Conservation (phyloP, 1,140 invertebrate genomes). For the Spodoptera litura region DNA sequence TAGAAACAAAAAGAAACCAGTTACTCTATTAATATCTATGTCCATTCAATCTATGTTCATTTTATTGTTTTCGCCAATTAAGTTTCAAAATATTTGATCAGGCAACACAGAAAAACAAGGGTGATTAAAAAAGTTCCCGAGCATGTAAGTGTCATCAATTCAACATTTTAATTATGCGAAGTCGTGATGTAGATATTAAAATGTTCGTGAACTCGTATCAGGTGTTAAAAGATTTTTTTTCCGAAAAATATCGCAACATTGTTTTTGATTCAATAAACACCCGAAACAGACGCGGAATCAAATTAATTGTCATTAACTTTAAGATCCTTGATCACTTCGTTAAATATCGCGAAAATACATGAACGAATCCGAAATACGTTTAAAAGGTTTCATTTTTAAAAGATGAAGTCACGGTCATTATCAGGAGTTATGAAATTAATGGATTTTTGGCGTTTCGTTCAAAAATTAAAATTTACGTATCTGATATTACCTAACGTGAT, state of each 20-base stretch:
- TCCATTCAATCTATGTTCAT: neutral
- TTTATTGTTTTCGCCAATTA: slow-evolving; percentile 37
- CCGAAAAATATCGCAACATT: slow-evolving; percentile 34
- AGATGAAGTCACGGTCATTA: slow-evolving; percentile 22
- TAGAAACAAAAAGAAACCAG: neutral
- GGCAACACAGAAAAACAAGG: slow-evolving; percentile 22
- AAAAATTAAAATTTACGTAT: neutral
- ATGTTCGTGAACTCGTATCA: slow-evolving; percentile 51
- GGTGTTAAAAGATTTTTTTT: slow-evolving; percentile 45
- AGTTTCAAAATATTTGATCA: slow-evolving; percentile 14
- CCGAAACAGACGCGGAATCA: slow-evolving; percentile 54
- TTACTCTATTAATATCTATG: neutral
- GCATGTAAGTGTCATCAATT: slow-evolving; percentile 50
- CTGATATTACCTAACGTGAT: too few relatives aligned
- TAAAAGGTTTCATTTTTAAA: neutral
- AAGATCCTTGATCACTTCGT: slow-evolving; percentile 30
- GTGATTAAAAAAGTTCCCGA: slow-evolving; percentile 30
- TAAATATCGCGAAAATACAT: slow-evolving; percentile 22
- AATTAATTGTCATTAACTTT: slow-evolving; percentile 50
- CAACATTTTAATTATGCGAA: slow-evolving; percentile 56
- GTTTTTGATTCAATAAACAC: slow-evolving; percentile 46
- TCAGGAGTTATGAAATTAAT: neutral
- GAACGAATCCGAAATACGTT: slow-evolving; percentile 4
- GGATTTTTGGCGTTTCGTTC: neutral
- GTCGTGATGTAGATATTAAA: slow-evolving; percentile 70